Base-by-base conservation (phyloP, 2,113 vertebrate species). In the Beaufortia kweichowensis region DNA sequence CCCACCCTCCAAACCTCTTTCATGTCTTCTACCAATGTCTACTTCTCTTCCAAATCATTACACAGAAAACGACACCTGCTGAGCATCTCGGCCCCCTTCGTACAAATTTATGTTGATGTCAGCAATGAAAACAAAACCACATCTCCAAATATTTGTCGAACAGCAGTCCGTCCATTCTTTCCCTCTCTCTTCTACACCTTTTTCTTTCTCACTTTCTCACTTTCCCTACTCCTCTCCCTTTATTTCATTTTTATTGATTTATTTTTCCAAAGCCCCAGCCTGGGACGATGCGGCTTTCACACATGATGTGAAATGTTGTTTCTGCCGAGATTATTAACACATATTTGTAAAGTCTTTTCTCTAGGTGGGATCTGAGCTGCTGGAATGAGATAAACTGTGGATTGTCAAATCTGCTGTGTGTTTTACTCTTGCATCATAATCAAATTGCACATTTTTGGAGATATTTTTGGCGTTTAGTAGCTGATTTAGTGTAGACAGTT, bases 21-120 rank as follows among this genome's bases (percentile, higher is more conserved):
- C 65, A 61, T 53, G 48, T 53, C 48, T 53, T 53, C 17, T n/a
- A 26, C 33, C n/a, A 41, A 33, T 46, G 35, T 53, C 74, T 72
- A 59, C 59, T 53, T 41, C 67, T 76, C 66, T 72, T 59, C 23
- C 39, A 28, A 63, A 56, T 53, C 17, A 15, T 64, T 88, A 85
- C 87, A 87, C 85, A 79, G 86, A 84, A 77, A 88, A 84, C 11
- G 55, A 79, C 85, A 79, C 92, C 88, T 12, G 91, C 92, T 91
- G 91, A 81, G 90, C 86, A 70, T 84, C 83, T 84, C 86, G 89
- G 86, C 87, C 87, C 81, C 80, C 80, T 82, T 88, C 86, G 86
- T 82, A 83, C 88, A 92, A 91, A 93, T 91, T 91, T 91, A 92
- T 92, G 91, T 91, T 91, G 89, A 91, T 91, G 91, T 93, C 92